Evolutionary conservation across 2,888 invertebrate species (phyloP).

Genomic region (Dynastes hyllus): DNA sequence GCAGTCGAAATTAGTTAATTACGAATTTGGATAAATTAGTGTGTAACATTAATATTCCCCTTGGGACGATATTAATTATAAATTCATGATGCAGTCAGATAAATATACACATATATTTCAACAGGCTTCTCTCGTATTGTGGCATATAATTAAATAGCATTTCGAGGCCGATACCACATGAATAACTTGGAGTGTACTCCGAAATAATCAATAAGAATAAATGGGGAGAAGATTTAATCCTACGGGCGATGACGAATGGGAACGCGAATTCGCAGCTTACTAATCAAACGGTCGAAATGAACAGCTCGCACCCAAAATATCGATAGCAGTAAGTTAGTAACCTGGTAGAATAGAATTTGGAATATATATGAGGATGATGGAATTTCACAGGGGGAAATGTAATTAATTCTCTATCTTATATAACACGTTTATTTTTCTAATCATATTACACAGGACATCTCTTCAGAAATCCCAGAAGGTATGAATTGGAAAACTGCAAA

Average conservation of each 20-base stretch:
- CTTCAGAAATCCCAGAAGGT: too few relatives aligned
- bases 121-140: background rate
- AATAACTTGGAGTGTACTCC: background rate
- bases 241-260: background rate
- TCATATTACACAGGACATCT: too few relatives aligned
- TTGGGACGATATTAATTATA: background rate
- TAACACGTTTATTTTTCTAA: too few relatives aligned
- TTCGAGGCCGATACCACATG: background rate
- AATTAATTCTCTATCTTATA: too few relatives aligned
- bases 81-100: background rate
- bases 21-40: too few relatives aligned
- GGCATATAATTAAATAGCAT: background rate
- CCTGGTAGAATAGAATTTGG: background rate
- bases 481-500: too few relatives aligned
- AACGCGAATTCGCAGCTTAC: background rate
- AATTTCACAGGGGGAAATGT: too few relatives aligned
- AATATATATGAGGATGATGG: too few relatives aligned
- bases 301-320: background rate
- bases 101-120: conserved; percentile 3
- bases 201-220: background rate
- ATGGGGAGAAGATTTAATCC: background rate
- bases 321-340: background rate
- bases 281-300: background rate
- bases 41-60: background rate
- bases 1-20: too few relatives aligned